These are phyloP conservation scores for Phrixothrix hirtus DNA, from an alignment of 2,888 invertebrate genomes.

Conservation along the genomic window DNA sequence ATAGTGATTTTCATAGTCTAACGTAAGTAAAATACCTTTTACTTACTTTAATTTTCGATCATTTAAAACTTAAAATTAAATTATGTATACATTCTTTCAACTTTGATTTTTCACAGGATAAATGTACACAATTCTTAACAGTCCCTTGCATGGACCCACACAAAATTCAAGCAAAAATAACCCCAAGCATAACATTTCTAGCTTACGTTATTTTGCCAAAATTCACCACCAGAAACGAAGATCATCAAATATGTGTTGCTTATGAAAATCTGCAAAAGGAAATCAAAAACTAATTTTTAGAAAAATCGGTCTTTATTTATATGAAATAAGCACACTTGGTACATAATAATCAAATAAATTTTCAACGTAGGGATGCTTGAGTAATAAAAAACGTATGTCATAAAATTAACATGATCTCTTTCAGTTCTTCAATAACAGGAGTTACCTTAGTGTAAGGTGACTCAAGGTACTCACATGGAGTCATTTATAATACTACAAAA, in stretches of 20 bases:
- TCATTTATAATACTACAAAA: constrained; percentile 34
- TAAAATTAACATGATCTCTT: constrained; percentile 40
- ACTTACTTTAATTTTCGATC: too few species aligned
- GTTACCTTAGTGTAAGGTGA: constrained; percentile 23
- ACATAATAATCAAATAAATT: constrained; percentile 48
- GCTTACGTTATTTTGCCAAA: not conserved
- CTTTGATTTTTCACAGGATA: too few species aligned
- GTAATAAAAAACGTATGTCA: constrained; percentile 43
- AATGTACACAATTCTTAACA: too few species aligned
- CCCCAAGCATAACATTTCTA: too few species aligned
- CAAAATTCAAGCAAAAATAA: too few species aligned
- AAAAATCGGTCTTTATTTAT: constrained; percentile 58
- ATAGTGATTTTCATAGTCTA: too few species aligned
- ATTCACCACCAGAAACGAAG: too few species aligned
- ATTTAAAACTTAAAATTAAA: too few species aligned
- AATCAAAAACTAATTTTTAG: constrained; percentile 24
- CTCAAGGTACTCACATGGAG: constrained; percentile 12
- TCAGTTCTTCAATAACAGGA: constrained; percentile 30
- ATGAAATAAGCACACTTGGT: constrained; percentile 59
- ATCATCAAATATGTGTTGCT: not conserved
- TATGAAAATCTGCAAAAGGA: not conserved
- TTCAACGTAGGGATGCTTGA: constrained; percentile 44
- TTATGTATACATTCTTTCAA: too few species aligned
- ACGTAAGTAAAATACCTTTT: too few species aligned
- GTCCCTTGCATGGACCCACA: too few species aligned